A percentile compares a stretch with the other conserved stretches of the same genome.
phyloP scores from a whole-genome alignment of 1,140 invertebrate species.

The Adoxophyes honmai region DNA sequence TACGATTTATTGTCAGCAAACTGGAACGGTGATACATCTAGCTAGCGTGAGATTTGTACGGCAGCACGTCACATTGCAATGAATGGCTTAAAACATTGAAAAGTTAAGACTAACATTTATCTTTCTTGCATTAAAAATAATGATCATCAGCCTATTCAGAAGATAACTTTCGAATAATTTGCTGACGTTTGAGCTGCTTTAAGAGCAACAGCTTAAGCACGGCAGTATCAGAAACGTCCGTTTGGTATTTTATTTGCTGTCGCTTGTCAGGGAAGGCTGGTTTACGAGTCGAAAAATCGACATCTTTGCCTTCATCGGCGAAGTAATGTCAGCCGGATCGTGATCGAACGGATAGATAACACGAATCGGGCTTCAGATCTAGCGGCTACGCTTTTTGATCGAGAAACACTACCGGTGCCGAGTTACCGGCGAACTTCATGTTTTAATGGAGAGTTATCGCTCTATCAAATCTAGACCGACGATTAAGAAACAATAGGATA shows the following conservation, averaged over 20 bases:
- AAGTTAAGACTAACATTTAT: constrained; percentile 47
- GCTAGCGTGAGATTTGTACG: constrained; percentile 56
- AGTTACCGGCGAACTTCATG: constrained; percentile 52
- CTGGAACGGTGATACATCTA: constrained; percentile 57
- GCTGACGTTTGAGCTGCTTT: constrained; percentile 11
- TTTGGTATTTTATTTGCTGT: constrained; percentile 37
- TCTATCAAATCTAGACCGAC: constrained; percentile 60
- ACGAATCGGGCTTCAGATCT: constrained; percentile 51
- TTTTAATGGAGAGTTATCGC: constrained; percentile 66
- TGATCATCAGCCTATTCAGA: constrained; percentile 25
- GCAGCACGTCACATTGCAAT: constrained; percentile 33
- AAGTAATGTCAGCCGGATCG: constrained; percentile 46
- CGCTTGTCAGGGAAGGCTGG: constrained; percentile 31
- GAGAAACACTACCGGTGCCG: constrained; percentile 44
- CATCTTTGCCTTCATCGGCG: constrained; percentile 34
- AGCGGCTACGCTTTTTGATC: constrained; percentile 47
- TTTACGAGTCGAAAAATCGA: constrained; percentile 56
- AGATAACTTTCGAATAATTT: constrained; percentile 36
- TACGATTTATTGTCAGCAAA: constrained; percentile 71
- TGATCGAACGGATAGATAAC: constrained; percentile 54
- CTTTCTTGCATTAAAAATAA: constrained; percentile 18
- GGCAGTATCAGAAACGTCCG: background rate
- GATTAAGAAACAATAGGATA: constrained; percentile 71
- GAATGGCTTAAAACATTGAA: constrained; percentile 48
- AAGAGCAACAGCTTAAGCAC: background rate